Percentiles rank a stretch among this genome's conserved stretches.
phyloP scores from a whole-genome alignment of 2,888 invertebrate species.

The Anodontia alba region DNA sequence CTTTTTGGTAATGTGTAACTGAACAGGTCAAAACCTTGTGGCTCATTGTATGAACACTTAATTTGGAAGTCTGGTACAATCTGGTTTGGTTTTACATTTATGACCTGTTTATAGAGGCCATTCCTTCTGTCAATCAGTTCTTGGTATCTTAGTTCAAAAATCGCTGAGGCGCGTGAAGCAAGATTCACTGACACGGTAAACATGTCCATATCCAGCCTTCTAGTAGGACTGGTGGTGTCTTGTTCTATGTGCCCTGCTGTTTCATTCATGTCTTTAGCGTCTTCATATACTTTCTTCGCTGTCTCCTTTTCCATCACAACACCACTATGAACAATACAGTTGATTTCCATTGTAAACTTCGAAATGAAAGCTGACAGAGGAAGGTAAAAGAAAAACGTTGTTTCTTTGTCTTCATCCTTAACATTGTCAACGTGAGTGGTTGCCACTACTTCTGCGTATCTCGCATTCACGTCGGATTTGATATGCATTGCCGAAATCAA shows the following conservation, averaged over 20 bases:
- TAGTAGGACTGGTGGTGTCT: neutral
- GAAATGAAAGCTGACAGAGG: slow-evolving; percentile 30
- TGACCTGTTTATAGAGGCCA: slow-evolving; percentile 25
- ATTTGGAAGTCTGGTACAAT: slow-evolving; percentile 20
- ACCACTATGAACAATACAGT: slow-evolving; percentile 4
- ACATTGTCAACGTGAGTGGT: slow-evolving; percentile 15
- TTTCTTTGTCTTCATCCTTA: neutral
- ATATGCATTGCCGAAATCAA: slow-evolving; percentile 7
- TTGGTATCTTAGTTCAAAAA: slow-evolving; percentile 23
- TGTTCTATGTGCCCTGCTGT: slow-evolving; percentile 19
- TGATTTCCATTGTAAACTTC: neutral
- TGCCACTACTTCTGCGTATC: slow-evolving; percentile 26
- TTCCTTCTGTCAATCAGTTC: slow-evolving; percentile 14
- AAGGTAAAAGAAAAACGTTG: slow-evolving; percentile 16
- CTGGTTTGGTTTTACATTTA: slow-evolving; percentile 18
- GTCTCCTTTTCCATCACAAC: slow-evolving; percentile 5
- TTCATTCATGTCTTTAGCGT: slow-evolving; percentile 9
- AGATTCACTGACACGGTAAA: slow-evolving; percentile 18
- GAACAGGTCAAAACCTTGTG: slow-evolving; percentile 19
- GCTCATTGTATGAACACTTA: slow-evolving; percentile 14
- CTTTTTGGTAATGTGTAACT: slow-evolving; percentile 22
- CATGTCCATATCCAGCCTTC: slow-evolving; percentile 16
- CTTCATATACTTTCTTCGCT: slow-evolving; percentile 11
- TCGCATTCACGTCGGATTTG: neutral
- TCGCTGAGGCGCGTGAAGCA: neutral